Conservation (phyloP, 2,797 vertebrate genomes). For the Gadopsis bispinosus region DNA sequence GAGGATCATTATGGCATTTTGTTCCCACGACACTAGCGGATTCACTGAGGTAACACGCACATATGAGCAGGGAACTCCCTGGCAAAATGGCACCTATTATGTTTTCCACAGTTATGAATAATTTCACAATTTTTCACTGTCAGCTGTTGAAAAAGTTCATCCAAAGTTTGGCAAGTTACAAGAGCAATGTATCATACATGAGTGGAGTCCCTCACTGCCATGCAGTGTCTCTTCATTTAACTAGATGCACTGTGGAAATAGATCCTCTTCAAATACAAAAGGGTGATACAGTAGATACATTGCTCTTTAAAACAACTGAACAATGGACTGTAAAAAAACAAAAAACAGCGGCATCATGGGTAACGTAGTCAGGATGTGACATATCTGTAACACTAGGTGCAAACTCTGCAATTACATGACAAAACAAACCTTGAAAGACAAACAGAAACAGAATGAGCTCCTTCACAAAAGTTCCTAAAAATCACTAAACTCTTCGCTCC, state of each 20-base stretch:
- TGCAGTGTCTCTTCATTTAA: conserved; percentile 28
- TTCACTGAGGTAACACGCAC: conserved; percentile 70
- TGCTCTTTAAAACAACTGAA: conserved; percentile 56
- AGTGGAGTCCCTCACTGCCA: conserved; percentile 35
- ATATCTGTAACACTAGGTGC: conserved; percentile 86
- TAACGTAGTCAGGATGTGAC: conserved; percentile 73
- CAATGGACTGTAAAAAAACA: conserved; percentile 52
- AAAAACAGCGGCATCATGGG: conserved; percentile 59
- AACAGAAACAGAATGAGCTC: conserved; percentile 72
- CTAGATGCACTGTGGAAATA: conserved; percentile 33
- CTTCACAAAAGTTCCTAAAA: conserved; percentile 83
- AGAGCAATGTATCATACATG: conserved; percentile 28
- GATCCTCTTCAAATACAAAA: conserved; percentile 61
- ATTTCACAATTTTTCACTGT: conserved; percentile 54
- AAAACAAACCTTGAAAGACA: conserved; percentile 73
- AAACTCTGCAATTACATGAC: conserved; percentile 87
- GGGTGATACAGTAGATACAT: conserved; percentile 70
- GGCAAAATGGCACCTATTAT: conserved; percentile 39
- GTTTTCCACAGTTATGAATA: conserved; percentile 49
- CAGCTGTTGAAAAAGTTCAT: conserved; percentile 49
- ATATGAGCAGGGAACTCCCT: conserved; percentile 42
- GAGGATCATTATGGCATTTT: conserved; percentile 60
- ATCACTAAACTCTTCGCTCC: conserved; percentile 79
- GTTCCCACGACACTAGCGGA: conserved; percentile 37
- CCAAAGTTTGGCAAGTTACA: conserved; percentile 44